These are phyloP conservation scores for Cliona cf. orientalis DNA, from an alignment of 37 sponge, comb jelly and placozoan species.

Conservation along the genomic window DNA sequence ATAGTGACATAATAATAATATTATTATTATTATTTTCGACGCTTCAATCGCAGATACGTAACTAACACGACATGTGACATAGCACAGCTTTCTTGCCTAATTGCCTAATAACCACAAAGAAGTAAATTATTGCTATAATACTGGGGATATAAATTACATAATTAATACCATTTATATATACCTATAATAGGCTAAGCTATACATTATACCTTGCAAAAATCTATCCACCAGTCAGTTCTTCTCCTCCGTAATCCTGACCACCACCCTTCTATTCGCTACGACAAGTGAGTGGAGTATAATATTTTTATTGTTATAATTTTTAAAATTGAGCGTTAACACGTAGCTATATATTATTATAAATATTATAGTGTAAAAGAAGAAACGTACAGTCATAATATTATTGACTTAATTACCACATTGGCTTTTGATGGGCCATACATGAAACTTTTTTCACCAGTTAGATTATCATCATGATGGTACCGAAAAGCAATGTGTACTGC, in stretches of 20 bases:
- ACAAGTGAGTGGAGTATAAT: neutral
- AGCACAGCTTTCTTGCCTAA: neutral
- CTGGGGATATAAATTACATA: too few relatives aligned
- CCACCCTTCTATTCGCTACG: conserved; percentile 67
- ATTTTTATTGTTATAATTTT: neutral
- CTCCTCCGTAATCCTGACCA: conserved; percentile 48
- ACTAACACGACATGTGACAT: neutral
- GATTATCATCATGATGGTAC: conserved; percentile 20
- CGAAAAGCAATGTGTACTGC: conserved; percentile 35
- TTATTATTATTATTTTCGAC: neutral
- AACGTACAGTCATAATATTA: too few relatives aligned
- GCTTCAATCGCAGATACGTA: neutral
- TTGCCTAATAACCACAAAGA: neutral
- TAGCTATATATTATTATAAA: too few relatives aligned
- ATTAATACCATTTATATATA: too few relatives aligned
- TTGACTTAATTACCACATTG: conserved; percentile 30
- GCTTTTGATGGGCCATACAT: conserved; percentile 49
- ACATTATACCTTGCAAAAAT: conserved; percentile 23
- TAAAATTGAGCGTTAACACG: too few relatives aligned
- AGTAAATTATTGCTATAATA: too few relatives aligned
- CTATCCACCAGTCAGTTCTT: conserved; percentile 58
- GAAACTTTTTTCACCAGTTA: conserved; percentile 45
- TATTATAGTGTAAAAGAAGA: too few relatives aligned
- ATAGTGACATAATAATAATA: too few relatives aligned
- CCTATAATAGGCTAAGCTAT: too few relatives aligned